A percentile compares a stretch with the other conserved stretches of the same genome.
Evolutionary conservation across 2,888 invertebrate genomes (phyloP).

Genomic region (Caenorhabditis virilis): DNA sequence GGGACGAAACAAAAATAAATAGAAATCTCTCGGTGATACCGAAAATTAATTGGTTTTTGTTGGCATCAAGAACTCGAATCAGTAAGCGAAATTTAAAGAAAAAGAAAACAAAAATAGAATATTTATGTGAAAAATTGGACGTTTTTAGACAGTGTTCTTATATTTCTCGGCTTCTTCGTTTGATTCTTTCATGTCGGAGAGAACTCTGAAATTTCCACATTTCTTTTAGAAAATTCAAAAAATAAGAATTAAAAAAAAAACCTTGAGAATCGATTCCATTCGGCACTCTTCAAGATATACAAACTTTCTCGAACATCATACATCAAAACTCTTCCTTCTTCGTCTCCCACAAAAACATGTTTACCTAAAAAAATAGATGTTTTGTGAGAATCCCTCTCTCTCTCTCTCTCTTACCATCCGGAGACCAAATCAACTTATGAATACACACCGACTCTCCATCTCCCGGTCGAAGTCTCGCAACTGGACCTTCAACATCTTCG

Average conservation of each 20-base stretch:
- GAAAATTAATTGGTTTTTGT: no score
- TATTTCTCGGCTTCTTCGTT: constrained; percentile 49
- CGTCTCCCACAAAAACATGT: constrained; percentile 90
- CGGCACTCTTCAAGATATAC: constrained; percentile 56
- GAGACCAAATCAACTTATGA: constrained; percentile 52
- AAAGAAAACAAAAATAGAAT: no score
- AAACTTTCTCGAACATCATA: constrained; percentile 79
- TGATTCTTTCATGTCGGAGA: constrained; percentile 49
- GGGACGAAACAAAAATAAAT: no score
- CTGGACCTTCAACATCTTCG: constrained; percentile 64
- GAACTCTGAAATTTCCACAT: constrained; percentile 33
- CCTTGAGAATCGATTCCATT: constrained; percentile 62
- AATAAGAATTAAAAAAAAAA: constrained; percentile 6
- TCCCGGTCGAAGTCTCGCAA: constrained; percentile 37
- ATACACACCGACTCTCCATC: constrained; percentile 37
- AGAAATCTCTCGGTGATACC: no score
- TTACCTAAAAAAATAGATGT: constrained; percentile 73
- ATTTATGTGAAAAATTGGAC: no score
- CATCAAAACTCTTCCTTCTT: constrained; percentile 89
- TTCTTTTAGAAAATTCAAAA: neutral
- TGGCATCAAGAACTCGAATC: no score
- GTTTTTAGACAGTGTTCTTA: no score
- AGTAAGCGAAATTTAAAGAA: no score
- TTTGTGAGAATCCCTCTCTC: no score
- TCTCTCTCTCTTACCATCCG: no score